Conservation (phyloP, 2,113 vertebrate species). For the Oplegnathus fasciatus region DNA sequence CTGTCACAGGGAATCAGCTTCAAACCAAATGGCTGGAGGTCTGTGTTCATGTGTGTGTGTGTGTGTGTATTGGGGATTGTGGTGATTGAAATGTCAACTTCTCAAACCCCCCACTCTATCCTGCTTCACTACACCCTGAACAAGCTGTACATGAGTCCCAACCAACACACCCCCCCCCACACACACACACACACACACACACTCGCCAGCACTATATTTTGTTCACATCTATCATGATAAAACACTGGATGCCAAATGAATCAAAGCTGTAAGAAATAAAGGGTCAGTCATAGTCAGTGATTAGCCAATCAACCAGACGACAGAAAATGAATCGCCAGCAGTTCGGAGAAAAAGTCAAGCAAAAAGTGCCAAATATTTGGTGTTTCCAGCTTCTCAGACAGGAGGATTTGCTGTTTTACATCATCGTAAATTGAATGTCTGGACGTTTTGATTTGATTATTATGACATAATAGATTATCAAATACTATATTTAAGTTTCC, state of each 20-base stretch:
- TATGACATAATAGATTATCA: neutral
- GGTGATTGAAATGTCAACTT: constrained; percentile 75
- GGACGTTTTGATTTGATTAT: neutral
- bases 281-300: neutral
- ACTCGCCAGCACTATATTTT: neutral
- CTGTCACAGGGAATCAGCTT: constrained; percentile 84
- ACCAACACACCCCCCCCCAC: neutral
- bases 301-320: neutral
- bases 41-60: constrained; percentile 22
- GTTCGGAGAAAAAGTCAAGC: neutral
- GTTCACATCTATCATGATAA: neutral
- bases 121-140: constrained; percentile 47
- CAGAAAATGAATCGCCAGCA: neutral
- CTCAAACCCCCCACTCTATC: constrained; percentile 45
- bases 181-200: neutral
- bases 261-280: neutral
- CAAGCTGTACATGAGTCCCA: constrained; percentile 34
- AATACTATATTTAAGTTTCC: neutral
- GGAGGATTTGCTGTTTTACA: neutral
- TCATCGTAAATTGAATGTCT: neutral
- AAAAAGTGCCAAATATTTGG: constrained; percentile 4
- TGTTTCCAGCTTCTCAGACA: neutral
- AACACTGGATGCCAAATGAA: neutral
- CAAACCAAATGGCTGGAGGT: constrained; percentile 80
- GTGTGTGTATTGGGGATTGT: constrained; percentile 55